Evolutionary conservation across 2,113 vertebrate species (phyloP).

Genomic region (Talpa occidentalis): DNA sequence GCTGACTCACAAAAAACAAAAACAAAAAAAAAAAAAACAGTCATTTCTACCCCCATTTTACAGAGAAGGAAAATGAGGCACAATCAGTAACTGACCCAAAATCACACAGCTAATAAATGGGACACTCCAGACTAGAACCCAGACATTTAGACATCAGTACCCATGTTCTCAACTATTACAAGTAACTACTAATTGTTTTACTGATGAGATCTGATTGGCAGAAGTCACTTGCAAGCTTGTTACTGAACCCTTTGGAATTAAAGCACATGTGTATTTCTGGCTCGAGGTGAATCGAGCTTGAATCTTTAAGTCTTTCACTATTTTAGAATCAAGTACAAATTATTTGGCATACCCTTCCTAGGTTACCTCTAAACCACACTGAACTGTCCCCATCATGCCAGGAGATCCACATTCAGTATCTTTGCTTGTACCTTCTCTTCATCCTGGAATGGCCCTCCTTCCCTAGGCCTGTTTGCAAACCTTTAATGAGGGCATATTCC

Average conservation of each 20-base stretch:
- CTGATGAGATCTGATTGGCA: neutral
- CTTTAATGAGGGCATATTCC: neutral
- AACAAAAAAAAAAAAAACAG: no score
- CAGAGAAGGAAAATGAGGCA: neutral
- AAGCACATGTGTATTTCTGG: neutral
- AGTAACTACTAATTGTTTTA: neutral
- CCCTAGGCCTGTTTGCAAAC: neutral
- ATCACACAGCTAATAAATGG: neutral
- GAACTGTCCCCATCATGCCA: neutral
- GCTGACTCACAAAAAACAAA: no score
- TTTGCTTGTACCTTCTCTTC: neutral
- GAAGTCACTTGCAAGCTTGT: neutral
- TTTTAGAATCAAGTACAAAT: neutral
- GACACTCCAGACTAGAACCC: neutral
- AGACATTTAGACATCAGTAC: neutral
- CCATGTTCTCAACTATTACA: neutral
- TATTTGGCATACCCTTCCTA: neutral
- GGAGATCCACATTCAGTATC: accelerated
- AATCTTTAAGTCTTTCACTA: neutral
- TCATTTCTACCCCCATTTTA: neutral
- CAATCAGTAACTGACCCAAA: neutral
- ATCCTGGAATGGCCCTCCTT: neutral
- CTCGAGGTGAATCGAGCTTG: neutral
- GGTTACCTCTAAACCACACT: neutral
- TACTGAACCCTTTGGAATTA: neutral